A percentile compares a stretch with the other conserved stretches of the same genome.
These are phyloP conservation scores for Acheta domesticus DNA, from an alignment of 2,888 invertebrate species.

Conservation along the genomic window DNA sequence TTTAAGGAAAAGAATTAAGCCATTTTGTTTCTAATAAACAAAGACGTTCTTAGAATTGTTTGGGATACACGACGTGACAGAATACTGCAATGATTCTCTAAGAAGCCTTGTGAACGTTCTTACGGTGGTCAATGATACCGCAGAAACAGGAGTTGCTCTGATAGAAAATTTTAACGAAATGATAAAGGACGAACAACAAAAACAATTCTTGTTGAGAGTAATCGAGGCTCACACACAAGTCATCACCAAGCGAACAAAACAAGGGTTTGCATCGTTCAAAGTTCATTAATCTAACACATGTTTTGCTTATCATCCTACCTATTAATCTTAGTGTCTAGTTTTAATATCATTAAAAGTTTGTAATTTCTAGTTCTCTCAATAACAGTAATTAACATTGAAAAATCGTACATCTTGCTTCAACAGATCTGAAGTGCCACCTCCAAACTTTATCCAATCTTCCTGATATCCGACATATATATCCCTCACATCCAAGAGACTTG, in stretches of 20 bases:
- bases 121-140: not conserved
- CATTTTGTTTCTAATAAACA: conserved; percentile 26
- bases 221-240: conserved; percentile 23
- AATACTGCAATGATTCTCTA: conserved; percentile 26
- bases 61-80: conserved; percentile 21
- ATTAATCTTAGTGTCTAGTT: conserved; percentile 24
- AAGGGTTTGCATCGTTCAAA: conserved; percentile 20
- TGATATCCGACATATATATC: not conserved
- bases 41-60: conserved; percentile 27
- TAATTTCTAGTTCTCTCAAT: too few relatives aligned
- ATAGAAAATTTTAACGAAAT: not conserved
- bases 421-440: not conserved
- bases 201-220: not conserved
- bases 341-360: not conserved
- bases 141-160: not conserved
- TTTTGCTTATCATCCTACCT: conserved; percentile 19
- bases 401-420: conserved; percentile 24
- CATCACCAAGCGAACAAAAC: conserved; percentile 28
- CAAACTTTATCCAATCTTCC: too few relatives aligned
- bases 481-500: conserved; percentile 22
- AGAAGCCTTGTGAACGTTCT: conserved; percentile 23
- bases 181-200: not conserved
- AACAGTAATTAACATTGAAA: not conserved
- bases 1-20: conserved; percentile 12
- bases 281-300: conserved; percentile 25